Base-by-base conservation (phyloP, 1,140 invertebrate species). In the Centruroides sculpturatus region DNA sequence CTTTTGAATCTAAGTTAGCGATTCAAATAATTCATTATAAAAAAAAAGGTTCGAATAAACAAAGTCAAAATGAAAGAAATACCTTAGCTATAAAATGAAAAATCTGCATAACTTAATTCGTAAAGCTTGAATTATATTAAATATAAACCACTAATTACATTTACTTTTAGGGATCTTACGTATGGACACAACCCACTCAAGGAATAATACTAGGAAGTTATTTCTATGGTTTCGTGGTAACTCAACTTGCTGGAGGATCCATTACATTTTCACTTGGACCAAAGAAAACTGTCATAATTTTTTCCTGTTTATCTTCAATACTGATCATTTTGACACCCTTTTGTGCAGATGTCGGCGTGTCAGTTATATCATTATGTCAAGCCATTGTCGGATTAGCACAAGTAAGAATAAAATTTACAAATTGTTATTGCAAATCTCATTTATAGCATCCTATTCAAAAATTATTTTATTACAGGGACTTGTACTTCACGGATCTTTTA, bases 151-250 rank as follows among this genome's bases (percentile, higher is more conserved):
- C 23, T 23, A 23, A 23, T 23, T 23, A 23, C 23, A 23, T 23
- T 23, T 23, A 23, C 2, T 23, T 23, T 23, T 8, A 65, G 60
- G 85, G 85, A 52, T 82, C 86, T 68, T 89, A 89, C 66, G 76
- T 77, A 41, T 92, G 88, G 89, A 80, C 83, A 68, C 81, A 85
- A 72, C 78, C 77, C 58, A 84, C 83, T 9, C 86, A 89, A 73
- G 86, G 86, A 56, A 73, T 89, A 60, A 85, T 92, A 63, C 75
- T 91, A 53, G 83, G 83, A 34, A 82, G 86, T 12, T 92, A 91
- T 70, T 91, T 91, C 71, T 87, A 85, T 82, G 88, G 89, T 5
- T 91, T 89, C 68, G 79, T 89, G 52, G 75, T 86, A 1, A 86
- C 85, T 0, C 84, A 92, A 74, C 76, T 92, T 52, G 86, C 89